Evolutionary conservation across 37 sponge, comb jelly and placozoan species (phyloP).

Genomic region (Haliclona indistincta): DNA sequence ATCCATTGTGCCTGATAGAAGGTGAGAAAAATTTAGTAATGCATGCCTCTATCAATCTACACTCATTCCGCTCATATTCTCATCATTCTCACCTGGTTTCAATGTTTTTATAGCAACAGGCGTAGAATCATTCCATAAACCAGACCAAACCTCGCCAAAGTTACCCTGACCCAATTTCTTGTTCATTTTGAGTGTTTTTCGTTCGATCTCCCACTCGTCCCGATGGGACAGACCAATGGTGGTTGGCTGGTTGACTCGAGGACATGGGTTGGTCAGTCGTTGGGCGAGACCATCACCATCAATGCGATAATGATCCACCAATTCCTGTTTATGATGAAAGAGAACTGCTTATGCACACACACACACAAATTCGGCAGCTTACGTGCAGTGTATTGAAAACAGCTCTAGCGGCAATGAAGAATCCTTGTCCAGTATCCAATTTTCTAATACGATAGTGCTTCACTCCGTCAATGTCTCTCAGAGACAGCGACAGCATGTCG

Average conservation of each 20-base stretch:
- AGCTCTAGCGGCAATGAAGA: slow-evolving; percentile 65
- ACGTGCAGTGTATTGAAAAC: slow-evolving; percentile 56
- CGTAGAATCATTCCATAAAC: slow-evolving; percentile 80
- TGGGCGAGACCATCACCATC: slow-evolving; percentile 74
- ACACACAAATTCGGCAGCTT: neutral
- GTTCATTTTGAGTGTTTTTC: slow-evolving; percentile 63
- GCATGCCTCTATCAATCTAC: neutral
- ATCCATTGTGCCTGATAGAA: slow-evolving; percentile 77
- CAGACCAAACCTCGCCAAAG: slow-evolving; percentile 93
- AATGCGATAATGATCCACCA: slow-evolving; percentile 62
- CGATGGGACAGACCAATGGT: slow-evolving; percentile 73
- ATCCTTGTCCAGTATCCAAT: slow-evolving; percentile 70
- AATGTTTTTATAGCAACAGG: slow-evolving; percentile 92
- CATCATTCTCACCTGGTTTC: slow-evolving; percentile 61
- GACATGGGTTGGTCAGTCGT: slow-evolving; percentile 70
- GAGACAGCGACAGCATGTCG: slow-evolving; percentile 75
- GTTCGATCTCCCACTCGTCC: slow-evolving; percentile 94
- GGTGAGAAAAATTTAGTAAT: neutral
- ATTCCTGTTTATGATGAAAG: slow-evolving; percentile 22
- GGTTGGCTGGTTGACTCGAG: slow-evolving; percentile 32
- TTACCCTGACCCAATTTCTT: slow-evolving; percentile 82
- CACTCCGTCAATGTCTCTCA: slow-evolving; percentile 79
- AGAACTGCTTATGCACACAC: neutral
- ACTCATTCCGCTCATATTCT: neutral
- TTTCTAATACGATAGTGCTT: slow-evolving; percentile 88